phyloP scores from a whole-genome alignment of 1,140 invertebrate species.

The Panagrolaimus sp. region DNA sequence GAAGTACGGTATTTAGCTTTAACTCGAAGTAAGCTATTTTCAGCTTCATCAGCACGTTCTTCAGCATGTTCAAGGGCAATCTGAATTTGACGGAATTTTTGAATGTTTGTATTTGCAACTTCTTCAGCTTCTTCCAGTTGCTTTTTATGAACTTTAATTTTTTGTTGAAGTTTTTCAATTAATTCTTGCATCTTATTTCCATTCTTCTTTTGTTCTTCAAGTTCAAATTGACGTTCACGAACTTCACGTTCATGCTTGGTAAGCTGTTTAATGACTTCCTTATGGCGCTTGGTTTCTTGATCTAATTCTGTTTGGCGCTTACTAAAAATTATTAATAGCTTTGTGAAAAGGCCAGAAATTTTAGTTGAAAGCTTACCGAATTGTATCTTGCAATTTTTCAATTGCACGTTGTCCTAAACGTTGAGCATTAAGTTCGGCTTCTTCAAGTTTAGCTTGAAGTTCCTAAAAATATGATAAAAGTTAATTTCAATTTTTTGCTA shows the following conservation, averaged over 20 bases:
- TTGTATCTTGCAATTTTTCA: slow-evolving; percentile 70
- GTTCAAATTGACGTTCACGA: slow-evolving; percentile 68
- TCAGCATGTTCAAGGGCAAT: slow-evolving; percentile 96
- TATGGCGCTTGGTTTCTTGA: no score
- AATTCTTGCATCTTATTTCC: slow-evolving; percentile 69
- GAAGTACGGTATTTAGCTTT: no score
- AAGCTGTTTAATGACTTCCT: no score
- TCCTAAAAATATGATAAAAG: slow-evolving; percentile 88
- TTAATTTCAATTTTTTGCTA: slow-evolving; percentile 86
- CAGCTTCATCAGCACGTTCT: slow-evolving; percentile 91
- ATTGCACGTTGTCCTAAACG: slow-evolving; percentile 93
- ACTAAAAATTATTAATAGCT: no score
- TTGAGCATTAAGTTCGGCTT: slow-evolving; percentile 88
- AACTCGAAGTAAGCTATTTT: no score
- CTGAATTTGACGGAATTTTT: slow-evolving; percentile 98
- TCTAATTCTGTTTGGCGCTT: no score
- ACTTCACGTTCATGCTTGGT: slow-evolving; percentile 69
- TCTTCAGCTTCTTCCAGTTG: slow-evolving; percentile 98
- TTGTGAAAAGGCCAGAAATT: no score
- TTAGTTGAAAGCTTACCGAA: no score
- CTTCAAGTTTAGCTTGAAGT: slow-evolving; percentile 60
- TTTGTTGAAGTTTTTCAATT: slow-evolving; percentile 92
- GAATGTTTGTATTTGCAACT: slow-evolving; percentile 91
- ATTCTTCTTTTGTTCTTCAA: slow-evolving; percentile 59
- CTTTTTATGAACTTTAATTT: slow-evolving; percentile 99